These are phyloP conservation scores for Ophioninae sp. DNA, from an alignment of 2,888 invertebrate species.

Conservation along the genomic window DNA sequence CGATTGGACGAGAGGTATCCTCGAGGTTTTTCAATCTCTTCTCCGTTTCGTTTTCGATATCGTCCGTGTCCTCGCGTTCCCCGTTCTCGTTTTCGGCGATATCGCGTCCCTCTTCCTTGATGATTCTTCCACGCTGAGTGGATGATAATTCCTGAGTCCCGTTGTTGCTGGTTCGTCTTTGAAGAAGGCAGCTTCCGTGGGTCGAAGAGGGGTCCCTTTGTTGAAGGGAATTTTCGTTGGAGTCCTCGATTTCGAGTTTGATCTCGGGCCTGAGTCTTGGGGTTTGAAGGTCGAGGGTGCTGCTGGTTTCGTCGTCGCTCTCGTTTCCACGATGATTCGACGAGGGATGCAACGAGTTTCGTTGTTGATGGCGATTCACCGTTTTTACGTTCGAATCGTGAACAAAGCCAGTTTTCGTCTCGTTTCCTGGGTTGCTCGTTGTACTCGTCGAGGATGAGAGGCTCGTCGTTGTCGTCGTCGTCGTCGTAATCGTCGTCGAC, in stretches of 20 bases:
- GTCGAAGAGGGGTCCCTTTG: conserved; percentile 50
- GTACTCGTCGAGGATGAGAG: conserved; percentile 50
- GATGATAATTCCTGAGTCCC: conserved; percentile 45
- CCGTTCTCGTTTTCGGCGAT: conserved; percentile 68
- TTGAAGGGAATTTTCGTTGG: conserved; percentile 71
- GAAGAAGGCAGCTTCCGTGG: conserved; percentile 51
- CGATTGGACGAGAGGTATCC: conserved; percentile 74
- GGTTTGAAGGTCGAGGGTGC: conserved; percentile 61
- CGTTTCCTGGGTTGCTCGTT: conserved; percentile 61
- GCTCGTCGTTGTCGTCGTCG: conserved; percentile 63
- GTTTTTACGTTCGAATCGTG: conserved; percentile 63
- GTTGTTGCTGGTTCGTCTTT: conserved; percentile 59
- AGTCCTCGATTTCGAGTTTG: conserved; percentile 83
- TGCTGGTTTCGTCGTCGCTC: conserved; percentile 69
- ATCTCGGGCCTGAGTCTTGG: conserved; percentile 80
- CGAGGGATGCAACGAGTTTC: conserved; percentile 51
- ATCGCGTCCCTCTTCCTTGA: conserved; percentile 70
- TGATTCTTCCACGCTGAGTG: conserved; percentile 50
- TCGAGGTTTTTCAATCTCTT: conserved; percentile 75
- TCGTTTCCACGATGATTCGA: conserved; percentile 67
- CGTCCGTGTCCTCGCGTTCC: conserved; percentile 79
- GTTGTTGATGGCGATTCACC: conserved; percentile 46
- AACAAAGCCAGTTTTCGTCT: conserved; percentile 63
- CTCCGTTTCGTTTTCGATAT: conserved; percentile 69
- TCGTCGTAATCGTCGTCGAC: conserved; percentile 53